Percentiles rank a stretch among this genome's conserved stretches.
Conservation (phyloP, 1,140 invertebrate species). For the Phenacoccus solenopsis region DNA sequence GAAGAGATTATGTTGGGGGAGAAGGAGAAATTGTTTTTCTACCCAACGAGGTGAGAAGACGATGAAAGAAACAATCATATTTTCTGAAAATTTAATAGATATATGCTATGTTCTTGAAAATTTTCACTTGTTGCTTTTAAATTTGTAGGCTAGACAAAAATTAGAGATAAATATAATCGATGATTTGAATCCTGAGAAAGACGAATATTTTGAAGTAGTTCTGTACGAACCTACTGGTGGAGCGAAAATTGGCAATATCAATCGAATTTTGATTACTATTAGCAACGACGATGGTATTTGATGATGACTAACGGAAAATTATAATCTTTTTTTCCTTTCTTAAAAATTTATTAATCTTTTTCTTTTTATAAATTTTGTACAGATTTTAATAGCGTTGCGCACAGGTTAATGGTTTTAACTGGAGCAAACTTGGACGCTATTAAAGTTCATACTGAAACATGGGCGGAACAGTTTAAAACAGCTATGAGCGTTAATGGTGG, state of each 20-base stretch:
- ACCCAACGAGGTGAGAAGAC: conserved; percentile 43
- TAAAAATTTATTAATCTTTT: too few relatives aligned
- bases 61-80: too few relatives aligned
- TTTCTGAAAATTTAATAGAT: too few relatives aligned
- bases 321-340: too few relatives aligned
- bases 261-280: conserved; percentile 48
- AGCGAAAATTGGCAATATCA: conserved; percentile 42
- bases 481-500: conserved; percentile 54
- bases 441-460: conserved; percentile 41
- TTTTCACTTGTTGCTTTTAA: too few relatives aligned
- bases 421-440: conserved; percentile 45
- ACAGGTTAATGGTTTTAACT: conserved; percentile 41
- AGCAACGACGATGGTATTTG: conserved; percentile 53
- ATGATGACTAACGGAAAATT: too few relatives aligned
- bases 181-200: conserved; percentile 48
- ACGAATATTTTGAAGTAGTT: conserved; percentile 51
- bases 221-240: conserved; percentile 41
- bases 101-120: too few relatives aligned
- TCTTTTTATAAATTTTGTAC: conserved; percentile 15
- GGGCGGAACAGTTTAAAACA: conserved; percentile 43
- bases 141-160: conserved; percentile 31
- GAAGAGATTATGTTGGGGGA: conserved; percentile 42
- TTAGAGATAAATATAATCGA: conserved; percentile 49
- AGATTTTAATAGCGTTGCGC: conserved; percentile 49
- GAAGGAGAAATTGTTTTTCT: conserved; percentile 43